Percentiles rank a stretch among this genome's conserved stretches.
Evolutionary conservation across 2,888 invertebrate species (phyloP).

Genomic region (Machimus atricapillus): DNA sequence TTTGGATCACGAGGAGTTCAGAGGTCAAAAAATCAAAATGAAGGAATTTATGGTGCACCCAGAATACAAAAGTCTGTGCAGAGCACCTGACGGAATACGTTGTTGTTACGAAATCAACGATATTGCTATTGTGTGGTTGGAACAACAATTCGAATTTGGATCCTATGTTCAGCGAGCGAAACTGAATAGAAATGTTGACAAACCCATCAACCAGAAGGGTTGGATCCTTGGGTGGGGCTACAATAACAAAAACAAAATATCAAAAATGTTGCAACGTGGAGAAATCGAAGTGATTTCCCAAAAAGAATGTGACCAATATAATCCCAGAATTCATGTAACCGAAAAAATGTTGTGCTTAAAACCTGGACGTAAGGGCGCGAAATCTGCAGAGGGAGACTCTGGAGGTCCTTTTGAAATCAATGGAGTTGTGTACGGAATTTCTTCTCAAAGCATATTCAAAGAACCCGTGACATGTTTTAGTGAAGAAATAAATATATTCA

Average conservation of each 20-base stretch:
- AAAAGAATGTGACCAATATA: not conserved
- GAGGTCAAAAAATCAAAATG: not conserved
- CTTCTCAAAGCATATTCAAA: not conserved
- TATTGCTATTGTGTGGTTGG: not conserved
- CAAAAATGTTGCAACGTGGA: not conserved
- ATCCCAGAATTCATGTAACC: not conserved
- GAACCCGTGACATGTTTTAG: not conserved
- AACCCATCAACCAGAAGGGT: not conserved
- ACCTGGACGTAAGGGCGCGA: not conserved
- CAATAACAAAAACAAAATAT: not conserved
- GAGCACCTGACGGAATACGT: not conserved
- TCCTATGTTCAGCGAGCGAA: not conserved
- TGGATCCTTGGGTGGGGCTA: not conserved
- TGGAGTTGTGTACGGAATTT: not conserved
- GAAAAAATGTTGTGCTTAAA: not conserved
- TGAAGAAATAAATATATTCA: not conserved
- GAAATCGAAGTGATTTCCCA: not conserved
- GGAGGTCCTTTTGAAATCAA: not conserved
- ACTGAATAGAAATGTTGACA: not conserved
- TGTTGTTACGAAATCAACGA: not conserved
- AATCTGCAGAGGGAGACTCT: not conserved
- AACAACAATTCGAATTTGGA: not conserved
- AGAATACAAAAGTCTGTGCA: not conserved
- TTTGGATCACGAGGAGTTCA: not conserved
- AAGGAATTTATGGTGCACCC: not conserved